phyloP scores from a whole-genome alignment of 2,113 vertebrate genomes.

The Ariopsis seemanni region DNA sequence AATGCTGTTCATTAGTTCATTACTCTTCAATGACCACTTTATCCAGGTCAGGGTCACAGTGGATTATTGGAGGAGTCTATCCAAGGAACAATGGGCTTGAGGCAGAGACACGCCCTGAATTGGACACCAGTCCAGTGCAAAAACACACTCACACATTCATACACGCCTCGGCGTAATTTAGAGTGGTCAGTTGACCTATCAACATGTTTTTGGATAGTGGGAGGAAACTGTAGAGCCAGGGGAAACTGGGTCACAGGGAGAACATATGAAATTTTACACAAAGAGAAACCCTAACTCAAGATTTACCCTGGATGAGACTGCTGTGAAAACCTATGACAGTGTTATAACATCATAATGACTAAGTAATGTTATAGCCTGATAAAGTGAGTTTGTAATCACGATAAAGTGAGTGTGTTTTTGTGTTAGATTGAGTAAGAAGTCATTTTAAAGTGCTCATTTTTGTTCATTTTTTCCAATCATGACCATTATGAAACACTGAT shows the following conservation, averaged over 20 bases:
- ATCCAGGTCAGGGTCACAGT: not conserved
- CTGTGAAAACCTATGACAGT: not conserved
- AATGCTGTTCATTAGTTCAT: not conserved
- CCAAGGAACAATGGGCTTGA: too few species aligned
- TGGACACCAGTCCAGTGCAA: not conserved
- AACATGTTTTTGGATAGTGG: not conserved
- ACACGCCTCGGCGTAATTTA: not conserved
- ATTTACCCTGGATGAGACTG: not conserved
- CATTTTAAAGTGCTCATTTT: not conserved
- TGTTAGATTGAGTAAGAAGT: not conserved
- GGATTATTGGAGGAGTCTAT: not conserved
- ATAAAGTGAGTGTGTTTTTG: not conserved
- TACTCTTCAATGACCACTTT: not conserved
- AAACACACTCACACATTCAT: not conserved
- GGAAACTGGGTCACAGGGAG: not conserved
- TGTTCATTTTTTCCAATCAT: not conserved
- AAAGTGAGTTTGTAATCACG: not conserved
- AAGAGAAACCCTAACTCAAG: not conserved
- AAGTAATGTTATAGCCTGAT: not conserved
- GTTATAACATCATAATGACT: not conserved
- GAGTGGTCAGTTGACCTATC: not conserved
- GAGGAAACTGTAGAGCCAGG: not conserved
- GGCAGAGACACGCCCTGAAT: not conserved
- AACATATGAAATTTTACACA: not conserved
- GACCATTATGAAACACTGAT: not conserved